Conservation (phyloP, 1,140 invertebrate species). For the Dendroctonus valens region DNA sequence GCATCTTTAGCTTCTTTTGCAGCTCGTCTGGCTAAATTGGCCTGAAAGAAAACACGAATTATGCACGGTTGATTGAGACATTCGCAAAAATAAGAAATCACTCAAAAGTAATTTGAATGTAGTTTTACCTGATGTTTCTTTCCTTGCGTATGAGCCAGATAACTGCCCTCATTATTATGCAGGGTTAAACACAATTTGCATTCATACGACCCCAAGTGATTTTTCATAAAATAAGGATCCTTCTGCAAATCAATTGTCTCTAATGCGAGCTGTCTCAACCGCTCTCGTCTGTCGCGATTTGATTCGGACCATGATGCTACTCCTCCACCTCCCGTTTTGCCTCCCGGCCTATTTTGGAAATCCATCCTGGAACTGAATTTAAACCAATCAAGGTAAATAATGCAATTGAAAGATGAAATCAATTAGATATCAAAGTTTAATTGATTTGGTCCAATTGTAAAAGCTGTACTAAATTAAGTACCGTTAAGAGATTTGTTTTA, state of each 20-base stretch:
- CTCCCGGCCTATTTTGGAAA: conserved; percentile 96
- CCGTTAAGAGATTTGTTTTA: no score
- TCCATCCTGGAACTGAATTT: conserved; percentile 66
- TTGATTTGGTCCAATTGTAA: no score
- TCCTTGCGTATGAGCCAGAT: conserved; percentile 99
- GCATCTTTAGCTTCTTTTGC: conserved; percentile 99
- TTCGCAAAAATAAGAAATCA: neutral
- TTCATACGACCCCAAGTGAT: conserved; percentile 97
- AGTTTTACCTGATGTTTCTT: conserved; percentile 90
- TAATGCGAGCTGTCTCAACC: conserved; percentile 91
- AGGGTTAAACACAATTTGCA: conserved; percentile 98
- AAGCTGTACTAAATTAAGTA: no score
- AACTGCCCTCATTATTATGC: conserved; percentile 99
- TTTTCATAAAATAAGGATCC: conserved; percentile 99
- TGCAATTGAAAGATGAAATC: no score
- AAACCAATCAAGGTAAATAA: no score
- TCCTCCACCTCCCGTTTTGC: conserved; percentile 97
- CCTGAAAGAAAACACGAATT: conserved; percentile 46
- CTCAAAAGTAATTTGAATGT: neutral
- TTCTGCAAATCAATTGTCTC: conserved; percentile 99
- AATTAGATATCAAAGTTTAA: no score
- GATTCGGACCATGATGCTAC: conserved; percentile 98
- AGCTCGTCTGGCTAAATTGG: conserved; percentile 94
- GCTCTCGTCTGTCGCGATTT: conserved; percentile 93
- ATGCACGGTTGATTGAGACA: neutral